These are phyloP conservation scores for Nemopilema nomurai DNA, from an alignment of 30 jellyfish, hydroid and myxozoan genomes.

Conservation along the genomic window DNA sequence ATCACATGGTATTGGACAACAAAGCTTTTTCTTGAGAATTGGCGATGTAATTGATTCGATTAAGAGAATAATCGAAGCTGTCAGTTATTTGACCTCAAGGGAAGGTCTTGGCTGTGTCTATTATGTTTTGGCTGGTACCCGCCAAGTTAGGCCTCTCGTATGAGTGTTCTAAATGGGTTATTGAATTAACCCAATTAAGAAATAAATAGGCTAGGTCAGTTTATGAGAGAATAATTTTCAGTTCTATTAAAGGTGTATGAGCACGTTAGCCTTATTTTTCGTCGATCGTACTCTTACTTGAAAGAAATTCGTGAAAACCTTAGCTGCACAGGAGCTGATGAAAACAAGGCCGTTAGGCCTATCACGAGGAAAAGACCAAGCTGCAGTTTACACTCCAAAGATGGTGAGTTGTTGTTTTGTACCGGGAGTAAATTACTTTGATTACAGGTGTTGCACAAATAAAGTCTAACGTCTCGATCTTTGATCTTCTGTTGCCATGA, in stretches of 20 bases:
- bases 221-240: slow-evolving; percentile 11
- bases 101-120: neutral
- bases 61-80: neutral
- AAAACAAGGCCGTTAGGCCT: neutral
- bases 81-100: neutral
- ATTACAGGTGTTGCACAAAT: neutral
- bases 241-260: slow-evolving; percentile 7
- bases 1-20: neutral
- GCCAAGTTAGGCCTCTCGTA: neutral
- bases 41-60: neutral
- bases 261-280: slow-evolving; percentile 10
- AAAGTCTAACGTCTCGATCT: neutral
- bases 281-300: neutral
- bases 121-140: neutral
- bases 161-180: neutral
- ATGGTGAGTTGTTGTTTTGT: slow-evolving; percentile 8
- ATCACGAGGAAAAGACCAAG: neutral
- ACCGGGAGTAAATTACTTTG: neutral
- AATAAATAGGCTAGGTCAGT: slow-evolving; percentile 47
- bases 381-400: neutral
- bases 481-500: slow-evolving; percentile 5
- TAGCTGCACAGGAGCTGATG: neutral
- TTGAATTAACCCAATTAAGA: slow-evolving; percentile 40
- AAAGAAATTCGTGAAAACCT: neutral
- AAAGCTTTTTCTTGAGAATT: neutral